A percentile compares a stretch with the other conserved stretches of the same genome.
phyloP scores from a whole-genome alignment of 2,888 invertebrate species.

The Cheilosia vernalis region DNA sequence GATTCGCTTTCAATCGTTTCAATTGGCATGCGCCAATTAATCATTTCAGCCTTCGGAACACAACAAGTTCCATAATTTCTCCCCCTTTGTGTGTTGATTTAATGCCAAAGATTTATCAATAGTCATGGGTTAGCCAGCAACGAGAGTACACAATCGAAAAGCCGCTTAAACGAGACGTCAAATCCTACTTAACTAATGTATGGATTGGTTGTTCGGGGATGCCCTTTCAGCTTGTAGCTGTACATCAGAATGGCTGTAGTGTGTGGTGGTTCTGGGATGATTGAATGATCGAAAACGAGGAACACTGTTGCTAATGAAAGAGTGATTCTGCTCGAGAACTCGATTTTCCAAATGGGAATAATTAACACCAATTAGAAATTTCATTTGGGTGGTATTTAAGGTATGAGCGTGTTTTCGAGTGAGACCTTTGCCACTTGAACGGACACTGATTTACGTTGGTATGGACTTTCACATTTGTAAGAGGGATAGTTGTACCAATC shows the following conservation, averaged over 20 bases:
- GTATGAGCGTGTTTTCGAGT: constrained; percentile 17
- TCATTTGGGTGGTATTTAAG: constrained; percentile 44
- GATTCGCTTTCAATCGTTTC: constrained; percentile 61
- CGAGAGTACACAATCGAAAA: constrained; percentile 45
- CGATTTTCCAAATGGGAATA: constrained; percentile 40
- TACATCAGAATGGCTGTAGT: background rate
- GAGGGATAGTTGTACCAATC: background rate
- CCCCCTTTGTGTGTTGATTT: constrained; percentile 53
- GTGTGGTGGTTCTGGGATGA: constrained; percentile 13
- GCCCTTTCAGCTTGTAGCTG: background rate
- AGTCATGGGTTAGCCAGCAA: constrained; percentile 19
- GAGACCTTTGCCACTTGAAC: constrained; percentile 4
- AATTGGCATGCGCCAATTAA: constrained; percentile 63
- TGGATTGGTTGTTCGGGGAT: background rate
- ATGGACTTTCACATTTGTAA: constrained; percentile 15
- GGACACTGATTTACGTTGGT: constrained; percentile 2
- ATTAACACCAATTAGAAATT: constrained; percentile 62
- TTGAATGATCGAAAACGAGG: constrained; percentile 48
- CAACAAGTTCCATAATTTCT: constrained; percentile 35
- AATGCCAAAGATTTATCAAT: constrained; percentile 64
- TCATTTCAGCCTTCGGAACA: constrained; percentile 36
- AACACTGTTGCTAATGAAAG: constrained; percentile 42
- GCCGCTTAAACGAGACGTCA: constrained; percentile 67
- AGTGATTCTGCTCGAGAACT: constrained; percentile 44
- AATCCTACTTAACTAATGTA: constrained; percentile 58